phyloP scores from a whole-genome alignment of 2,797 vertebrate genomes.

The Eptatretus atami region DNA sequence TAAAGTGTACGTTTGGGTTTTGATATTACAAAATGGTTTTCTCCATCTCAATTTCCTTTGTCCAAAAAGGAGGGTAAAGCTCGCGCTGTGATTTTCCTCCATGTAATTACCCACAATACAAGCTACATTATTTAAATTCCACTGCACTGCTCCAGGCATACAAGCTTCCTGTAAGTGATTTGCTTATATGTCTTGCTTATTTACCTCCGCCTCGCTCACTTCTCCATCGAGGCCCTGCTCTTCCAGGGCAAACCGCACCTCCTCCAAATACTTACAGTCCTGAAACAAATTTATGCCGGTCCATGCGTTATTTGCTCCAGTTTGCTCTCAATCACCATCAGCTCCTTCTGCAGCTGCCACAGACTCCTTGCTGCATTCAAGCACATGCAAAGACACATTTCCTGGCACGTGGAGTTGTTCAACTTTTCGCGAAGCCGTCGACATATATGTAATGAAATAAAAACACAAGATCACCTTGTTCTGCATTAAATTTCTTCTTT shows the following conservation, averaged over 20 bases:
- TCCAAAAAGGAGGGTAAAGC: too few species aligned
- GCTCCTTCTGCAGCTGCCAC: conserved; percentile 31
- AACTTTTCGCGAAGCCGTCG: too few species aligned
- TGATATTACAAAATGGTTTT: too few species aligned
- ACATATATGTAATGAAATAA: too few species aligned
- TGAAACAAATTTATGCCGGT: conserved; percentile 47
- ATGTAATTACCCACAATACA: not conserved
- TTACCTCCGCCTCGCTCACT: conserved; percentile 44
- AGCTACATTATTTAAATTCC: not conserved
- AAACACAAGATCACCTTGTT: conserved; percentile 21
- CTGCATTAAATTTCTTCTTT: conserved; percentile 17
- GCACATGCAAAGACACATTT: too few species aligned
- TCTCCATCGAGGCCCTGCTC: conserved; percentile 37
- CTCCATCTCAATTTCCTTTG: too few species aligned
- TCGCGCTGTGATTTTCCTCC: too few species aligned
- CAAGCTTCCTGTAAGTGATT: not conserved
- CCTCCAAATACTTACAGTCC: conserved; percentile 42
- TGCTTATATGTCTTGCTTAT: not conserved
- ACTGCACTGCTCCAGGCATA: not conserved
- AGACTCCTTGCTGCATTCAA: conserved; percentile 21
- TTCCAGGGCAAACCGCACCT: conserved; percentile 26
- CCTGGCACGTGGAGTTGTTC: too few species aligned
- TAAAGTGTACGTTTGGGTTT: too few species aligned
- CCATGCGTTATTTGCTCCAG: conserved; percentile 36
- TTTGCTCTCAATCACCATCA: conserved; percentile 19